phyloP scores from a whole-genome alignment of 2,888 invertebrate species.

The Morinoia aosen region DNA sequence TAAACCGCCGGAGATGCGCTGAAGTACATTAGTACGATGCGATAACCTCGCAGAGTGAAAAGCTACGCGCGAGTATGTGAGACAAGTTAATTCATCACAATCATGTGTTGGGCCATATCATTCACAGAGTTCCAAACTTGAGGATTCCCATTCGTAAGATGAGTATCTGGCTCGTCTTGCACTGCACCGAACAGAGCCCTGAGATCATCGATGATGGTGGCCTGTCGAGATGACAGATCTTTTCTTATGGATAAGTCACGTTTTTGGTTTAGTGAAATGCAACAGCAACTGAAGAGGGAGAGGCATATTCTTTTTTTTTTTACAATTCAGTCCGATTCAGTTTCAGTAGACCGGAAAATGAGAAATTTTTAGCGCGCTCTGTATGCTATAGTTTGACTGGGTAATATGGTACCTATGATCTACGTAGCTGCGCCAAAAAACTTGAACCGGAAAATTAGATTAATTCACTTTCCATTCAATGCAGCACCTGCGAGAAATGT shows the following conservation, averaged over 20 bases:
- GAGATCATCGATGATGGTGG: background rate
- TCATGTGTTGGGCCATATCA: background rate
- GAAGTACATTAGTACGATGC: background rate
- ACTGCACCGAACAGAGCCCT: background rate
- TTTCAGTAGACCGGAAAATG: background rate
- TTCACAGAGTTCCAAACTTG: background rate
- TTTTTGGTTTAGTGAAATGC: background rate
- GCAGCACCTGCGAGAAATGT: background rate
- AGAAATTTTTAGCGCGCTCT: background rate
- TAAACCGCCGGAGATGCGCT: background rate
- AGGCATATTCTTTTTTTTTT: background rate
- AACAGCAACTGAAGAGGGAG: background rate
- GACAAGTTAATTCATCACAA: background rate
- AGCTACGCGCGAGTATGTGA: background rate
- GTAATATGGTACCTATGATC: background rate
- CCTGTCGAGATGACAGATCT: background rate
- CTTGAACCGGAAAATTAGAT: background rate
- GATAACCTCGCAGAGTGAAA: background rate
- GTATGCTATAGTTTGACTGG: background rate
- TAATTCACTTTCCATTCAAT: background rate
- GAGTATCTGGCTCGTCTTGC: background rate
- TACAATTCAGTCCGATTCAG: background rate
- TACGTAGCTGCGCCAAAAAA: background rate
- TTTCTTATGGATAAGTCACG: slow-evolving; percentile 4
- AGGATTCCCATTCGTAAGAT: background rate